Evolutionary conservation across 2,888 invertebrate genomes (phyloP), one percentile per base, ranked within the genome.

Genomic region (Drosophila borealis): DNA sequence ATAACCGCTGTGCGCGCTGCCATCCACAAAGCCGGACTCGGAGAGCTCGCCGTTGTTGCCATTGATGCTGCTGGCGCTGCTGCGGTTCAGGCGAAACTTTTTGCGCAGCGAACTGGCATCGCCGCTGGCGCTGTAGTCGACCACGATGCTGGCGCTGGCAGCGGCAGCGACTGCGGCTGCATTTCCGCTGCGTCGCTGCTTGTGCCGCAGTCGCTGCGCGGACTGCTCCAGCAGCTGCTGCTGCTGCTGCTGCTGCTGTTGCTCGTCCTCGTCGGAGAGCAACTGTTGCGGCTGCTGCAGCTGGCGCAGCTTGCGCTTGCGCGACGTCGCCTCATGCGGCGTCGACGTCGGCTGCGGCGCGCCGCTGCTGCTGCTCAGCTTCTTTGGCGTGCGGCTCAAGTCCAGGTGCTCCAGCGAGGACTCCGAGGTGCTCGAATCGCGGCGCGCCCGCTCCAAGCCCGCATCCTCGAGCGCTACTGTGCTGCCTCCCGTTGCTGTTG

Each of bases 331-430:
- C 48, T 85, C 75, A 39, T 89, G 75, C 2, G 90, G 91, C 72
- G 90, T 90, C 6, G 91, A 91, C 61, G 91, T 91, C 41, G 74
- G 84, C 80, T 74, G 89, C 44, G 71, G 71, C 34, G 75, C 75
- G 0, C 79, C 75, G 61, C 73, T 72, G 70, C 74, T 83, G 72
- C 86, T 74, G 71, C 80, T 88, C 19, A 90, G 80, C 78, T 91
- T 92, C 64, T 91, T 91, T 60, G 91, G 90, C 51, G 90, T 91
- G 41, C 89, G 89, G 2, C 92, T 91, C 71, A 92, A 80, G 53
- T 93, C 93, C 72, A 92, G 88, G 54, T 92, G 92, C 71, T 93
- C 93, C 56, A 92, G 72, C 17, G 92, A 93, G 50, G 92, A 93
- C 63, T 92, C 92, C 3, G 93, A 92, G 29, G 92, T 91, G 49